Conservation (phyloP, 2,888 invertebrate genomes). For the Allophyes oxyacanthae region DNA sequence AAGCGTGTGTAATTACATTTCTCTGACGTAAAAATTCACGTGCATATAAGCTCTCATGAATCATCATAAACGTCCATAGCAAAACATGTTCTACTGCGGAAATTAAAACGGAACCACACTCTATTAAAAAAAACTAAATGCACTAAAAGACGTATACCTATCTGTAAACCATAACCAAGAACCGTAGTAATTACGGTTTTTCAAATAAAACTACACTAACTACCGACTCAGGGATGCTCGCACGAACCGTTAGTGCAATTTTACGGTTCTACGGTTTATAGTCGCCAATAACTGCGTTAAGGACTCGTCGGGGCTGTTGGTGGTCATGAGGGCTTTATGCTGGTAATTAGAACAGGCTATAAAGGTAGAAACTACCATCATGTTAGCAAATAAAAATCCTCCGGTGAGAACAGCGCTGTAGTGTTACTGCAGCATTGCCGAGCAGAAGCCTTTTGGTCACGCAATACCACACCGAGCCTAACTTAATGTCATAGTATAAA, state of each 20-base stretch:
- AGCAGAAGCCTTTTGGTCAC: too few relatives aligned
- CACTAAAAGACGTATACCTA: not conserved
- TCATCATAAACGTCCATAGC: too few relatives aligned
- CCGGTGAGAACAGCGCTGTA: too few relatives aligned
- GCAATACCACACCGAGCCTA: too few relatives aligned
- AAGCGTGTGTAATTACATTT: too few relatives aligned
- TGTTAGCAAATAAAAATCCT: slow-evolving; percentile 5
- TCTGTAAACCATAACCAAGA: not conserved
- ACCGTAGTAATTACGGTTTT: slow-evolving; percentile 21
- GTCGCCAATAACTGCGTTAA: slow-evolving; percentile 25
- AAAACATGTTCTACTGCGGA: too few relatives aligned
- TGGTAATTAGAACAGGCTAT: slow-evolving; percentile 15
- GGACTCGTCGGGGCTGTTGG: slow-evolving; percentile 2
- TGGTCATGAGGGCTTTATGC: slow-evolving; percentile 1
- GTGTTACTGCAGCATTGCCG: too few relatives aligned
- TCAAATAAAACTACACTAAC: slow-evolving; percentile 26
- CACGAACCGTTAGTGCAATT: slow-evolving; percentile 40
- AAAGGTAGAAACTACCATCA: slow-evolving; percentile 7
- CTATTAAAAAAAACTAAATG: too few relatives aligned
- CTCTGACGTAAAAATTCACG: too few relatives aligned
- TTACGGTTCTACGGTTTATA: slow-evolving; percentile 39
- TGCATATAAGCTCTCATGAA: too few relatives aligned
- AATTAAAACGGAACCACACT: too few relatives aligned
- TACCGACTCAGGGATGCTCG: not conserved
- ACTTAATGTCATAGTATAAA: too few relatives aligned